A percentile compares a stretch with the other conserved stretches of the same genome.
Conservation (phyloP, 2,113 vertebrate genomes). For the Dasyprocta punctata region DNA sequence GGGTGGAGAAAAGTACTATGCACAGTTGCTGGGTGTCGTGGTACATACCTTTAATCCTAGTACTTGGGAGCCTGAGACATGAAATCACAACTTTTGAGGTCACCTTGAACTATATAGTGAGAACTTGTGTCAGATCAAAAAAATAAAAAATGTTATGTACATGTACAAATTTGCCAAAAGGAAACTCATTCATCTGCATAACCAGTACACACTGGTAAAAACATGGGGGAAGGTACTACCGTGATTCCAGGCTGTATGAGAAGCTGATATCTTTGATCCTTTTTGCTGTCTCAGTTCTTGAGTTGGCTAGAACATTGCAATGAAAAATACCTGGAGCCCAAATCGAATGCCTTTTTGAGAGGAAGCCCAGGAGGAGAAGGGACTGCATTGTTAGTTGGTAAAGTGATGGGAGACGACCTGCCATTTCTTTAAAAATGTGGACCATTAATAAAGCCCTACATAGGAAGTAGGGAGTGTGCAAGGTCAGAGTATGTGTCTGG, state of each 20-base stretch:
- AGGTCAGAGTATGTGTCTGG: background rate
- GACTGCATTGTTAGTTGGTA: background rate
- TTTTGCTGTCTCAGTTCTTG: background rate
- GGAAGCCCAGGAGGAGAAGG: background rate
- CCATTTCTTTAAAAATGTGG: background rate
- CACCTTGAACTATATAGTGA: background rate
- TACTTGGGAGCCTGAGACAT: background rate
- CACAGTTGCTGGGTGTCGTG: background rate
- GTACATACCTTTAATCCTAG: background rate
- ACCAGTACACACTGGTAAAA: background rate
- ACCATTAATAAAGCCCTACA: background rate
- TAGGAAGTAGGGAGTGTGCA: background rate
- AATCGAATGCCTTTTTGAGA: background rate
- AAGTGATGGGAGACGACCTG: background rate
- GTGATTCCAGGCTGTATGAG: too few species aligned
- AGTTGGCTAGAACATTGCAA: background rate
- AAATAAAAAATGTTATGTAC: background rate
- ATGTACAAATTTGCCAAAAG: background rate
- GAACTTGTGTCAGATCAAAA: too few species aligned
- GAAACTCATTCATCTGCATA: background rate
- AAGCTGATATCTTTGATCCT: background rate
- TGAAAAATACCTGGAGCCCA: background rate
- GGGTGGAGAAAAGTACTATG: accelerated
- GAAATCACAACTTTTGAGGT: background rate
- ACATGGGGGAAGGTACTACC: background rate